Conservation (phyloP, 2,113 vertebrate species). For the Odobenus rosmarus region DNA sequence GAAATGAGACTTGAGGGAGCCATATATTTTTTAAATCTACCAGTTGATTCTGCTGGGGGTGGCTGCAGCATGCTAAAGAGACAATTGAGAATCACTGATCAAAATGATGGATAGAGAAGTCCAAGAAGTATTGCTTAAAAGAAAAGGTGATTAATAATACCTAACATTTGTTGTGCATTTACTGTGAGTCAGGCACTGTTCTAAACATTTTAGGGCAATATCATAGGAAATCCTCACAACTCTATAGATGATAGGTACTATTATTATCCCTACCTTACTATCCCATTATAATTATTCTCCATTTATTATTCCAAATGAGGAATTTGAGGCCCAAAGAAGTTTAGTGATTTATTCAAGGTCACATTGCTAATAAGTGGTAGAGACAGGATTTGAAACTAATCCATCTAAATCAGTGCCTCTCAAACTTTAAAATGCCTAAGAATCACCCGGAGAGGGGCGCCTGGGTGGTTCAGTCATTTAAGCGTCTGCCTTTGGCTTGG, state of each 20-base stretch:
- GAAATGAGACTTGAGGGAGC: background rate
- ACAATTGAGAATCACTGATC: background rate
- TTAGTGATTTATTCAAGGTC: background rate
- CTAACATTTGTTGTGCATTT: background rate
- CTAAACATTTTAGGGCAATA: background rate
- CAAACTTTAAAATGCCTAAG: background rate
- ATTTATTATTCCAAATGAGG: background rate
- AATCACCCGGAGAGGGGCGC: background rate
- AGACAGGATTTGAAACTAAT: background rate
- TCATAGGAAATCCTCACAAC: background rate
- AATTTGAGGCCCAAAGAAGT: background rate
- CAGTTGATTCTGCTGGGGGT: background rate
- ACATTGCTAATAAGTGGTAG: background rate
- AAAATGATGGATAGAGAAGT: background rate
- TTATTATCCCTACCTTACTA: background rate
- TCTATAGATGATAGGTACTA: background rate
- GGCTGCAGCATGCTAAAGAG: background rate
- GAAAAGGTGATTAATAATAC: background rate
- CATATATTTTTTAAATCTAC: background rate
- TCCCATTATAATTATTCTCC: background rate
- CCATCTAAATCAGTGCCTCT: background rate
- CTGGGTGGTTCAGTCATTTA: no score
- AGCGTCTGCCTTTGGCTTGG: no score
- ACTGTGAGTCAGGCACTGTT: background rate
- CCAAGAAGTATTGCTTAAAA: background rate